A percentile compares a stretch with the other conserved stretches of the same genome.
Evolutionary conservation across 2,797 vertebrate species (phyloP).

Genomic region (Chanos chanos): DNA sequence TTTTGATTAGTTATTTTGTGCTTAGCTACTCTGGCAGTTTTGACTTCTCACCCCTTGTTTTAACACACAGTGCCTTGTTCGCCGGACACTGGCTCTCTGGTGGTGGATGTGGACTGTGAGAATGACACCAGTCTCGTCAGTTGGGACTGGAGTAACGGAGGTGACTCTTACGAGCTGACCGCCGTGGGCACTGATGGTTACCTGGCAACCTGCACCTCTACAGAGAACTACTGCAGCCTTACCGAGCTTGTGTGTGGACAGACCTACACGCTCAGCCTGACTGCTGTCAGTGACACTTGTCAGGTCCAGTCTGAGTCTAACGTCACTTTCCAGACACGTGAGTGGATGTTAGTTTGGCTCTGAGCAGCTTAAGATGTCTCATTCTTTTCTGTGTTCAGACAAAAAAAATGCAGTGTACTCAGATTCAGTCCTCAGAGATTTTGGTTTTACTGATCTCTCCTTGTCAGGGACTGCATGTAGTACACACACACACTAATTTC

Average conservation of each 20-base stretch:
- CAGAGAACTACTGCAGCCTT: slow-evolving; percentile 53
- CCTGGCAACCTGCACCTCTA: slow-evolving; percentile 47
- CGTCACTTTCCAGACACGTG: slow-evolving; percentile 62
- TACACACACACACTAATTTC: too few relatives aligned
- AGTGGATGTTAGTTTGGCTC: slow-evolving; percentile 40
- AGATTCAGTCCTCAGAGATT: too few relatives aligned
- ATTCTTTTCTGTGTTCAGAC: not conserved
- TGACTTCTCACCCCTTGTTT: not conserved
- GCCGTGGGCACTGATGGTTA: slow-evolving; percentile 48
- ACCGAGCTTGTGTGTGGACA: slow-evolving; percentile 62
- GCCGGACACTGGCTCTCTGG: slow-evolving; percentile 32
- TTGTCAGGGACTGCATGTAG: too few relatives aligned
- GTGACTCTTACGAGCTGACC: slow-evolving; percentile 51
- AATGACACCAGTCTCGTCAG: slow-evolving; percentile 54
- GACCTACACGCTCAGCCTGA: slow-evolving; percentile 60
- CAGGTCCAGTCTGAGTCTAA: slow-evolving; percentile 21
- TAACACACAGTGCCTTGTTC: slow-evolving; percentile 64
- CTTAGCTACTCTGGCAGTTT: not conserved
- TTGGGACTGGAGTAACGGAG: slow-evolving; percentile 56
- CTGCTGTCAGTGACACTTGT: slow-evolving; percentile 51
- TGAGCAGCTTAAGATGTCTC: not conserved
- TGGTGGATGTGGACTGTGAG: slow-evolving; percentile 49
- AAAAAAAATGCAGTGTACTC: not conserved
- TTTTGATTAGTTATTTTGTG: not conserved
- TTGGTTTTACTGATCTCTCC: too few relatives aligned